These are phyloP conservation scores for Andrena camellia DNA, from an alignment of 2,888 invertebrate species.

Conservation along the genomic window DNA sequence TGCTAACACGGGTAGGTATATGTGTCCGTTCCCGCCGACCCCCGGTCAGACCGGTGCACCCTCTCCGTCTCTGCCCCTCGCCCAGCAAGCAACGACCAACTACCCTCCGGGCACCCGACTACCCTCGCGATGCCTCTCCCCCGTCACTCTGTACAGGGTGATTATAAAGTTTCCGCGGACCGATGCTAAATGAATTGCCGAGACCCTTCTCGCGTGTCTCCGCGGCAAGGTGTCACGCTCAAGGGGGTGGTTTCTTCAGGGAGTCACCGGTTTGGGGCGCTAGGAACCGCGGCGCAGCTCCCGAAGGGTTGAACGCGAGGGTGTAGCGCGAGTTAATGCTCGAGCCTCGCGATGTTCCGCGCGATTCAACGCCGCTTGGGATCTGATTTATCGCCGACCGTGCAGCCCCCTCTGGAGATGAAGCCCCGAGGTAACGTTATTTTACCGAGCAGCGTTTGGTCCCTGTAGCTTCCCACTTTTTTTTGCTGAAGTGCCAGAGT, in stretches of 20 bases:
- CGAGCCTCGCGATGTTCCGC: conserved; percentile 3
- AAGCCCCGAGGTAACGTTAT: conserved; percentile 13
- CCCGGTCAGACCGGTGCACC: conserved; percentile 67
- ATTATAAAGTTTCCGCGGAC: conserved; percentile 77
- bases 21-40: conserved; percentile 78
- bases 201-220: conserved; percentile 29
- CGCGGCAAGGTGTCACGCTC: conserved; percentile 9
- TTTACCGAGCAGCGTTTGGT: not conserved
- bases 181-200: conserved; percentile 64
- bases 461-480: not conserved
- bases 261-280: too few relatives aligned
- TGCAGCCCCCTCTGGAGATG: not conserved
- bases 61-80: conserved; percentile 37
- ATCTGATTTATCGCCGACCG: conserved; percentile 30
- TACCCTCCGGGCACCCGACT: conserved; percentile 51
- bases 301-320: not conserved
- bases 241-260: not conserved
- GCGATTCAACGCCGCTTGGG: not conserved
- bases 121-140: conserved; percentile 66
- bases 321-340: conserved; percentile 30
- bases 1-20: conserved; percentile 84
- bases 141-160: conserved; percentile 74
- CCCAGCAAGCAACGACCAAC: conserved; percentile 55
- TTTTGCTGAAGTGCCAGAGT: not conserved
- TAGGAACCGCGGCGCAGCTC: not conserved